Conservation (phyloP, 2,797 vertebrate species). For the Oreonectes daqikongensis region DNA sequence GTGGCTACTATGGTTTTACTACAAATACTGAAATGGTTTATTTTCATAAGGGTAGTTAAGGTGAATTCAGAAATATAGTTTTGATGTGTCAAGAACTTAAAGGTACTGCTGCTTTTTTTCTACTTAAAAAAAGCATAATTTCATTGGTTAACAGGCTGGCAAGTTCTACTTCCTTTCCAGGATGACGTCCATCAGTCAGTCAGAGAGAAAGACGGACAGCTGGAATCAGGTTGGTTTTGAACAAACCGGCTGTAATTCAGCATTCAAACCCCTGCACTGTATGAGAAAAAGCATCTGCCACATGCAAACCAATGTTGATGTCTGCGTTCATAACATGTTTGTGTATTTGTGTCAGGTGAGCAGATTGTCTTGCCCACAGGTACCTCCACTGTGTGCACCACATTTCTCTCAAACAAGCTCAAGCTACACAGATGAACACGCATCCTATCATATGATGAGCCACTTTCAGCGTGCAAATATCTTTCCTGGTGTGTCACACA, state of each 20-base stretch:
- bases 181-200: slow-evolving; percentile 7
- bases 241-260: not conserved
- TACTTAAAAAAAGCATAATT: no score
- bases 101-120: not conserved
- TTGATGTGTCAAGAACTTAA: not conserved
- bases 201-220: not conserved
- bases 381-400: slow-evolving; percentile 47
- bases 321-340: no score
- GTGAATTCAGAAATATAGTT: no score
- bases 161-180: not conserved
- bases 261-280: not conserved
- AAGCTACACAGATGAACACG: not conserved
- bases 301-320: not conserved
- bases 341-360: slow-evolving; percentile 14
- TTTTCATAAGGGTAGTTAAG: no score
- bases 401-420: slow-evolving; percentile 51
- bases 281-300: not conserved
- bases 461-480: slow-evolving; percentile 58
- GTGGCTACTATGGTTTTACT: no score
- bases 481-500: slow-evolving; percentile 59
- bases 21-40: no score
- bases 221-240: not conserved
- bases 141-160: not conserved
- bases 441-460: slow-evolving; percentile 57
- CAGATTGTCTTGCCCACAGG: slow-evolving; percentile 34